Conservation (phyloP, 2,113 vertebrate species). For the Alaudala cheleensis region DNA sequence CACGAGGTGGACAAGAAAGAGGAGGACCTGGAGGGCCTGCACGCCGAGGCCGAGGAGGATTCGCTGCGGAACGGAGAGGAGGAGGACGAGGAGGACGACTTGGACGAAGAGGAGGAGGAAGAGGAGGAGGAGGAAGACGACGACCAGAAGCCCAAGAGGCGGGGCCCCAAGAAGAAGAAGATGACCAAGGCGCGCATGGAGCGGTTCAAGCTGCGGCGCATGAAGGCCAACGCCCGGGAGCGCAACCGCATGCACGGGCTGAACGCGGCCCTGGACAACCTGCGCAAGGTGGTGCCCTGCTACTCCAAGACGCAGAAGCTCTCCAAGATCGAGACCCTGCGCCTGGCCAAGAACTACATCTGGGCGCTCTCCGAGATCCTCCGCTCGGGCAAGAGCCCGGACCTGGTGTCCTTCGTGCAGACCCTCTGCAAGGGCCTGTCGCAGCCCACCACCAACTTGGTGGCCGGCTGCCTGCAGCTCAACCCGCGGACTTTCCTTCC, state of each 20-base stretch:
- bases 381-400: conserved; percentile 93
- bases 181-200: conserved; percentile 98
- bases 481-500: conserved; percentile 96
- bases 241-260: conserved; percentile 98
- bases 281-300: conserved; percentile 97
- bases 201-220: conserved; percentile 92
- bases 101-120: conserved; percentile 86
- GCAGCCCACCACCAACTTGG: conserved; percentile 97
- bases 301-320: conserved; percentile 99
- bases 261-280: conserved; percentile 95
- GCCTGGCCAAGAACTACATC: conserved; percentile 98
- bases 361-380: conserved; percentile 96
- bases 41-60: conserved; percentile 66
- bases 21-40: conserved; percentile 65
- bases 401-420: conserved; percentile 95
- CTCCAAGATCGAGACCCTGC: conserved; percentile 97
- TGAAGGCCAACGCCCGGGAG: conserved; percentile 97
- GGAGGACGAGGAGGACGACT: conserved; percentile 77
- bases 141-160: conserved; percentile 91
- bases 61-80: conserved; percentile 67
- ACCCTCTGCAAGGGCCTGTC: conserved; percentile 97
- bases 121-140: conserved; percentile 91
- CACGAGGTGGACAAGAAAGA: conserved; percentile 79
- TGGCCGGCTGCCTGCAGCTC: conserved; percentile 95
- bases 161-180: conserved; percentile 98